Evolutionary conservation across 2,888 invertebrate genomes (phyloP).

Genomic region (Cephus rjabovi): DNA sequence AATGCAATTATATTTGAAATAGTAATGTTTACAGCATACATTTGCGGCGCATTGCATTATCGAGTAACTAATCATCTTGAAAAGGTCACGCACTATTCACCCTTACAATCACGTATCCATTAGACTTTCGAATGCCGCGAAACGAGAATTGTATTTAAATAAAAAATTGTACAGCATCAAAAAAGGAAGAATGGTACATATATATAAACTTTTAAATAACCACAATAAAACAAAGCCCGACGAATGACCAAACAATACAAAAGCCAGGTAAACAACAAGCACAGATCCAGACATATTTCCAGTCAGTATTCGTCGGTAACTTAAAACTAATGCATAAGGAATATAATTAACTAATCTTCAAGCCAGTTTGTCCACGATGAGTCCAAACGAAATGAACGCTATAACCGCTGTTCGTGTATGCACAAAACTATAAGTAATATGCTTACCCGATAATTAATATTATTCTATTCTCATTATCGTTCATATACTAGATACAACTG

Average conservation of each 20-base stretch:
- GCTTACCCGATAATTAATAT: conserved; percentile 1
- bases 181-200: not conserved
- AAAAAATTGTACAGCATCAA: not conserved
- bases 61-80: conserved; percentile 22
- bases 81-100: not conserved
- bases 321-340: not conserved
- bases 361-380: not conserved
- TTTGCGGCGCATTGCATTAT: conserved; percentile 51
- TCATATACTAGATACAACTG: conserved; percentile 15
- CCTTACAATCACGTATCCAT: not conserved
- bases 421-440: not conserved
- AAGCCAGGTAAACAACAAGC: not conserved
- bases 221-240: not conserved
- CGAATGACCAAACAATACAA: not conserved
- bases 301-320: not conserved
- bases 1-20: conserved; percentile 51
- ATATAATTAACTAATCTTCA: not conserved
- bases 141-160: not conserved
- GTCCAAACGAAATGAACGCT: not conserved
- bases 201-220: not conserved
- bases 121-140: not conserved
- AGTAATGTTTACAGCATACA: conserved; percentile 57
- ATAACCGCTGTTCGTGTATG: not conserved
- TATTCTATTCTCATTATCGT: conserved; percentile 6
- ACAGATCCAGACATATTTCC: not conserved